These are phyloP conservation scores for Myripristis jacobus DNA, from an alignment of 2,797 vertebrate genomes.

Conservation along the genomic window DNA sequence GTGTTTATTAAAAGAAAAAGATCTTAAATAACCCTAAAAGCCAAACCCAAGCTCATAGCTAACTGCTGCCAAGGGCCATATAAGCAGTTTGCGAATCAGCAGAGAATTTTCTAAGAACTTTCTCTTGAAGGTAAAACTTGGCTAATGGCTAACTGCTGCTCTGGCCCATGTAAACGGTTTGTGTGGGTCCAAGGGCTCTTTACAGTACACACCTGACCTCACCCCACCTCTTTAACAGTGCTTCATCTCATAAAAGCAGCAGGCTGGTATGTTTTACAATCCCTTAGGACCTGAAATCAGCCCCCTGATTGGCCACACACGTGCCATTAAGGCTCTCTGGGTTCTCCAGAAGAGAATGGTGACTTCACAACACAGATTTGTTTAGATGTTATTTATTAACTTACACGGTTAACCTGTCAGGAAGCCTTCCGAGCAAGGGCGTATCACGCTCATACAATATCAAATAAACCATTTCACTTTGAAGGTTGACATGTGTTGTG, in stretches of 20 bases:
- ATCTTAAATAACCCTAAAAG: conserved; percentile 2
- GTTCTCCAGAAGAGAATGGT: conserved; percentile 47
- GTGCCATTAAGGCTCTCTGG: conserved; percentile 50
- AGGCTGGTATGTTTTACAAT: conserved; percentile 68
- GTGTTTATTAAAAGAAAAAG: conserved; percentile 17
- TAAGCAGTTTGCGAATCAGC: background rate
- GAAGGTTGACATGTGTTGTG: conserved; percentile 1
- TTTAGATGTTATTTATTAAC: conserved; percentile 34
- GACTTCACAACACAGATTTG: background rate
- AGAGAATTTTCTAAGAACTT: background rate
- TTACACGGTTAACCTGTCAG: conserved; percentile 38
- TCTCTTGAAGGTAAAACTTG: background rate
- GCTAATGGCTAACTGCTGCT: conserved; percentile 41
- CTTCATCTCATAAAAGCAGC: conserved; percentile 63
- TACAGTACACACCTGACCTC: conserved; percentile 72
- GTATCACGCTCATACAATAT: background rate
- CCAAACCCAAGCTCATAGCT: conserved; percentile 13
- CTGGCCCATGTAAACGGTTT: conserved; percentile 40
- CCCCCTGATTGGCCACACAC: conserved; percentile 36
- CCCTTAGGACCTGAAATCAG: conserved; percentile 73
- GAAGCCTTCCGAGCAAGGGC: conserved; percentile 34
- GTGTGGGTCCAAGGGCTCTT: conserved; percentile 67
- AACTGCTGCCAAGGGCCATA: conserved; percentile 17
- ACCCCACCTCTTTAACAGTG: conserved; percentile 61
- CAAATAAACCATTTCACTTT: background rate